These are phyloP conservation scores for Pseudochromis fuscus DNA, from an alignment of 2,797 vertebrate genomes.

Conservation along the genomic window DNA sequence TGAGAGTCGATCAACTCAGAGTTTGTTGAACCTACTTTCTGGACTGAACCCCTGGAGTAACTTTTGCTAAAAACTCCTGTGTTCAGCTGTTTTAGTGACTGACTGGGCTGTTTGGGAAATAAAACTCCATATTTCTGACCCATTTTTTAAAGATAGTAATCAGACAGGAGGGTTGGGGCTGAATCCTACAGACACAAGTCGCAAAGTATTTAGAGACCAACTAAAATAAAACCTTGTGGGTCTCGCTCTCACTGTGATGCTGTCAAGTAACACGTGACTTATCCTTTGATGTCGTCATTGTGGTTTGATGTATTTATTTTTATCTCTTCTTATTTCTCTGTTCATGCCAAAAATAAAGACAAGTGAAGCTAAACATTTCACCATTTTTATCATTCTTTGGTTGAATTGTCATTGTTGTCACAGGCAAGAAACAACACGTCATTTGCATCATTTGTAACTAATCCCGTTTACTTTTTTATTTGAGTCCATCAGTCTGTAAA, in stretches of 20 bases:
- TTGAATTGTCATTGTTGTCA: background rate
- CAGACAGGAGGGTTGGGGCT: background rate
- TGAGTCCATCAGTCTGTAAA: background rate
- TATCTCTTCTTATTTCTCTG: slow-evolving; percentile 5
- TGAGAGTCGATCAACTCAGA: too few species aligned
- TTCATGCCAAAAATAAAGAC: slow-evolving; percentile 13
- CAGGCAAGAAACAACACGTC: too few species aligned
- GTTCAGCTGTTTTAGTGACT: background rate
- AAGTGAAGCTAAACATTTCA: background rate
- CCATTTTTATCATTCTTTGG: background rate
- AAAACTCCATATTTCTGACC: background rate
- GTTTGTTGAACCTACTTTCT: too few species aligned
- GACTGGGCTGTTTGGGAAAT: background rate
- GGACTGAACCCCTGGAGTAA: too few species aligned
- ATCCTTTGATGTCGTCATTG: background rate
- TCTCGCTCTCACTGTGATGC: background rate
- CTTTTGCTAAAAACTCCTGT: background rate
- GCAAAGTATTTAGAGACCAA: background rate
- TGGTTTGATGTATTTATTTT: slow-evolving; percentile 16
- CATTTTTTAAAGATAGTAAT: background rate
- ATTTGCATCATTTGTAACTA: too few species aligned
- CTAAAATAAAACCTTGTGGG: background rate
- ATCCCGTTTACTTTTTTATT: background rate
- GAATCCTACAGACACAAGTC: background rate
- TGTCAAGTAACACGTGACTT: too few species aligned